Percentiles rank a stretch among this genome's conserved stretches.
Conservation (phyloP, 2,113 vertebrate species). For the Arvicanthis niloticus region DNA sequence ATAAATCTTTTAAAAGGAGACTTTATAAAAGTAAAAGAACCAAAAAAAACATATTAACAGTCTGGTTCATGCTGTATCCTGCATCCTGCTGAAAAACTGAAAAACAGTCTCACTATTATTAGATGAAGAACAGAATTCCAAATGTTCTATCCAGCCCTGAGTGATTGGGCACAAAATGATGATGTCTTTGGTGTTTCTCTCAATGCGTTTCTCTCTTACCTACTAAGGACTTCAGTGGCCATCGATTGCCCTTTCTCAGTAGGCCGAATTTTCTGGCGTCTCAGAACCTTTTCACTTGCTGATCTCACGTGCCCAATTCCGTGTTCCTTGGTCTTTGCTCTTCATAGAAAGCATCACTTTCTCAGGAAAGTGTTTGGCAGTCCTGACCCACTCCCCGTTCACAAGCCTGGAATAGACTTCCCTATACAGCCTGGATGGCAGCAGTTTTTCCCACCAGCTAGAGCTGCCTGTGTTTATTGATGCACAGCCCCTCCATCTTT, state of each 20-base stretch:
- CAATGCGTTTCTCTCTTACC: neutral
- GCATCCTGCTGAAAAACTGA: neutral
- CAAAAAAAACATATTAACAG: neutral
- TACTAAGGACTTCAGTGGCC: neutral
- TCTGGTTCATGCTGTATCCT: neutral
- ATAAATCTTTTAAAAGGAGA: too few relatives aligned
- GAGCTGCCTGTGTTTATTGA: neutral
- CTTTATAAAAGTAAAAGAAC: neutral
- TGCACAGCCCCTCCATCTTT: neutral
- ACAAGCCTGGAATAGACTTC: neutral
- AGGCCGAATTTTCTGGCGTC: neutral
- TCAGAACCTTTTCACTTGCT: neutral
- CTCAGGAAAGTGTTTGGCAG: neutral
- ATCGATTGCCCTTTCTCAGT: neutral
- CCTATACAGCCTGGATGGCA: neutral
- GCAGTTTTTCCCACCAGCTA: neutral
- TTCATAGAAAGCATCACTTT: neutral
- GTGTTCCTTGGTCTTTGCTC: neutral
- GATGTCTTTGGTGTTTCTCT: neutral
- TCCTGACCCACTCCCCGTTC: neutral
- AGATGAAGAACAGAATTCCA: neutral
- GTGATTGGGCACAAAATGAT: neutral
- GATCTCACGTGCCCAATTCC: neutral
- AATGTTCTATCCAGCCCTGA: neutral
- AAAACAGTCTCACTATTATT: neutral